A percentile compares a stretch with the other conserved stretches of the same genome.
Conservation (phyloP, 2,113 vertebrate species). For the Apodemus sylvaticus region DNA sequence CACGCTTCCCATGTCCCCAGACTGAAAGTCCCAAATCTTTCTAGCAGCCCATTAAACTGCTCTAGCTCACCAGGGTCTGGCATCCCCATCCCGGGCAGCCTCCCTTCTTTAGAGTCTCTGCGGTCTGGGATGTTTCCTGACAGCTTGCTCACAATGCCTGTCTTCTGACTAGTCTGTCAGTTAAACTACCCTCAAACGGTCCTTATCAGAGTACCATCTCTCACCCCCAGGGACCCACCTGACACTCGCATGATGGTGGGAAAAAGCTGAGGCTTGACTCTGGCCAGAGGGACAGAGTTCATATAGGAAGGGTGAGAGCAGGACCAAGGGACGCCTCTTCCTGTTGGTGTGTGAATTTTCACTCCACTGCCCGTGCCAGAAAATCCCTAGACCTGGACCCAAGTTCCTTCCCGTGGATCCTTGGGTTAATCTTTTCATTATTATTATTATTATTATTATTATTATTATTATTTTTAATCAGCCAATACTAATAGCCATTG, state of each 20-base stretch:
- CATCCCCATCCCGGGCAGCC: accelerated
- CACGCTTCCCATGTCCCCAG: neutral
- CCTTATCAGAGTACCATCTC: neutral
- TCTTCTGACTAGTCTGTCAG: neutral
- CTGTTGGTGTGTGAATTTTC: neutral
- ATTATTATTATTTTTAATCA: neutral
- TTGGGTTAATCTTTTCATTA: neutral
- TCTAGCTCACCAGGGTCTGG: neutral
- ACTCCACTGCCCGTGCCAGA: neutral
- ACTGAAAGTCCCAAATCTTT: neutral
- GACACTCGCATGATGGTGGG: neutral
- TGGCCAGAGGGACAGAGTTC: neutral
- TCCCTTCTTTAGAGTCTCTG: neutral
- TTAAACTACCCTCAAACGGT: neutral
- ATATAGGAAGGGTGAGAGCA: neutral
- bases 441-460: no score
- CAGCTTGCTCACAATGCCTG: neutral
- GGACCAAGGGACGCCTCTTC: neutral
- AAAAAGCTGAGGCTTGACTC: neutral
- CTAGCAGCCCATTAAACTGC: neutral
- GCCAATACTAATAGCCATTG: neutral
- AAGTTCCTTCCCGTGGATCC: neutral
- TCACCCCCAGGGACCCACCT: neutral
- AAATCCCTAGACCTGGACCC: neutral
- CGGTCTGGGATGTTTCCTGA: neutral